Evolutionary conservation across 1,140 invertebrate genomes (phyloP), one percentile per base, ranked within the genome.

Genomic region (Hesperophylax magnus): DNA sequence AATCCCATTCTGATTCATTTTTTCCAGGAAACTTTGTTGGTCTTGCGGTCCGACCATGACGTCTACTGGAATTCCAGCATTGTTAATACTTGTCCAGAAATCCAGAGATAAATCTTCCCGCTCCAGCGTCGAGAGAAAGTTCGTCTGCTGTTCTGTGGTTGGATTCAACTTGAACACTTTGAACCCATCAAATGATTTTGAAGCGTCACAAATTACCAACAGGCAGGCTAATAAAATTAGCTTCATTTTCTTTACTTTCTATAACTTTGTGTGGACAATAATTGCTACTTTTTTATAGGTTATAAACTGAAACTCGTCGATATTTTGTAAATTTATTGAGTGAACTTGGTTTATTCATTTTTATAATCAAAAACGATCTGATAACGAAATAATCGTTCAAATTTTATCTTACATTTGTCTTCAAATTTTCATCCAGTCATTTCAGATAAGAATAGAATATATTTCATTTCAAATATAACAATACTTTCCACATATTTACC

Each of bases 21-120:
- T 3, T 17, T 65, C 34, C 15, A 77, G 2, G 54, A 81, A 81
- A 17, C 34, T 39, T 2, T 47, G 60, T 52, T 80, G 74, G 8
- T 80, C 61, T 31, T 11, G 22, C 3, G 82, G 82, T 14, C 18
- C 9, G 2, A 81, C 80, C 78, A 81, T 81, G 61, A 85, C 82
- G 83, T 81, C 84, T 86, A 87, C 15, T 86, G 86, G 82, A 86
- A 85, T n/a, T 86, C 86, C 71, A 85, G 78, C 14, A 86, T 24
- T 39, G 82, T 82, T 47, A 63, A 76, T 53, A 53, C 63, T 79
- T 14, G 18, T 58, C 84, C 84, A 85, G 67, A 85, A 85, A 53
- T 83, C 79, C 52, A 81, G 22, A 56, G 65, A 58, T n/a, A 78
- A 60, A 31, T 80, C 60, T 39, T 58, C 61, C 0, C n/a, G 3